phyloP scores from a whole-genome alignment of 2,888 invertebrate genomes.

The Calliphora vomitoria region DNA sequence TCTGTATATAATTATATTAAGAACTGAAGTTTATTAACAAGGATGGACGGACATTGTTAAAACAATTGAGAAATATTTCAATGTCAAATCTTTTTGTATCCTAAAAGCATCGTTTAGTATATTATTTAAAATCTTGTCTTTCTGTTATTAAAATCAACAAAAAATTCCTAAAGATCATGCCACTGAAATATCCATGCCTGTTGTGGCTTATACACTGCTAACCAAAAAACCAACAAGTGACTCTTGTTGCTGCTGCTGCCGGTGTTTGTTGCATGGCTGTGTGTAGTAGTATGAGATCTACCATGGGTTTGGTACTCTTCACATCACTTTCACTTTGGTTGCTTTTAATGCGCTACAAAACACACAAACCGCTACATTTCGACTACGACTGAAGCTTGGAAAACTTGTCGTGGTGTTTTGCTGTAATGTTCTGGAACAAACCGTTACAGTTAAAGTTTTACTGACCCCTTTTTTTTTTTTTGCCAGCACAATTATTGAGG shows the following conservation, averaged over 20 bases:
- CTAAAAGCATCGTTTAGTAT: too few relatives aligned
- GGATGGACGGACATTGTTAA: too few relatives aligned
- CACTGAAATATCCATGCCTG: background rate
- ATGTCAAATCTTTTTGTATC: too few relatives aligned
- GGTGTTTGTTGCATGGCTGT: slow-evolving; percentile 13
- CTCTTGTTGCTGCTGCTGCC: slow-evolving; percentile 41
- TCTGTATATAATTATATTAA: too few relatives aligned
- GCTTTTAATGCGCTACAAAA: slow-evolving; percentile 58
- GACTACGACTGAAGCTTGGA: slow-evolving; percentile 48
- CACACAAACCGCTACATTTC: slow-evolving; percentile 13
- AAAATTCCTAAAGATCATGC: too few relatives aligned
- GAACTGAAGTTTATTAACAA: too few relatives aligned
- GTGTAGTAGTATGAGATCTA: background rate
- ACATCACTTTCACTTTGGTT: slow-evolving; percentile 71
- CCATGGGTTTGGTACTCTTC: slow-evolving; percentile 52
- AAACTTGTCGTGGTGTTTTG: slow-evolving; percentile 60
- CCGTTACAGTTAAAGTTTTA: slow-evolving; percentile 61
- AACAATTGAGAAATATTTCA: too few relatives aligned
- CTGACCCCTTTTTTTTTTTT: slow-evolving; percentile 46
- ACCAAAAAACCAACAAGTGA: slow-evolving; percentile 42
- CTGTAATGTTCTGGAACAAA: slow-evolving; percentile 62
- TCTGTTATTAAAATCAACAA: too few relatives aligned
- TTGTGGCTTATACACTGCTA: background rate
- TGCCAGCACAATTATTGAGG: slow-evolving; percentile 30
- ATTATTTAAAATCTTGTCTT: too few relatives aligned